Base-by-base conservation (phyloP, 2,888 invertebrate species). In the Himalopsyche anomala region DNA sequence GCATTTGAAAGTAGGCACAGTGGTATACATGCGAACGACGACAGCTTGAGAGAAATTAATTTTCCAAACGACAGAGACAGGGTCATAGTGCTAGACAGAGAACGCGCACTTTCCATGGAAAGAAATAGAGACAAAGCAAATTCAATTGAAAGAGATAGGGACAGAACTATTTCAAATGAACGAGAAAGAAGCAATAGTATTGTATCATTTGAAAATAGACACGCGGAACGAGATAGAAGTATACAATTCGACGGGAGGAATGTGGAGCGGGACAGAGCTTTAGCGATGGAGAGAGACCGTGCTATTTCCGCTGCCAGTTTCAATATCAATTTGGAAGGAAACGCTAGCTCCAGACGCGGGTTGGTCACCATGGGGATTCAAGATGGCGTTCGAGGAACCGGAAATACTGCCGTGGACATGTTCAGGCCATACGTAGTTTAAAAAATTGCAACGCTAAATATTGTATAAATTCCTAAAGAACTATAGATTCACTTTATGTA, bases 391-490 rank as follows among this genome's bases (percentile, higher is more conserved):
- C 89, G 93, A 28, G 91, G 92, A 0, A 84, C 81, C 84, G 90
- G 90, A 82, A 86, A 56, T 45, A 81, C 86, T 15, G 15, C 84
- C 36, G 87, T 87, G 9, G 88, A 88, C 81, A 88, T 88, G 93
- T 93, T 93, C 89, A 92, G 93, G 91, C 93, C 93, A 40, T 93
- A 93, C 88, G 93, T 93, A 2, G 88, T 88, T 38, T 88, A 87
- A 88, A 87, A 28, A 79, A 36, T 5, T 38, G 15, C 51, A n/a
- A 38, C 9, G 28, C 40, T 36, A 38, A 80, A 55, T 79, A 38
- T 84, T 84, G 45, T n/a, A 15, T 45, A 45, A 45, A 11, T 45
- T 8, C 45, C 45, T 45, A 45, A 11, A 45, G 9, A 45, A 2
- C 2, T 9, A 5, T 11, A 9, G 11, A 36, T 36, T 38, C 12